Conservation (phyloP, 2,797 vertebrate genomes). For the Kryptolebias ocellatus region DNA sequence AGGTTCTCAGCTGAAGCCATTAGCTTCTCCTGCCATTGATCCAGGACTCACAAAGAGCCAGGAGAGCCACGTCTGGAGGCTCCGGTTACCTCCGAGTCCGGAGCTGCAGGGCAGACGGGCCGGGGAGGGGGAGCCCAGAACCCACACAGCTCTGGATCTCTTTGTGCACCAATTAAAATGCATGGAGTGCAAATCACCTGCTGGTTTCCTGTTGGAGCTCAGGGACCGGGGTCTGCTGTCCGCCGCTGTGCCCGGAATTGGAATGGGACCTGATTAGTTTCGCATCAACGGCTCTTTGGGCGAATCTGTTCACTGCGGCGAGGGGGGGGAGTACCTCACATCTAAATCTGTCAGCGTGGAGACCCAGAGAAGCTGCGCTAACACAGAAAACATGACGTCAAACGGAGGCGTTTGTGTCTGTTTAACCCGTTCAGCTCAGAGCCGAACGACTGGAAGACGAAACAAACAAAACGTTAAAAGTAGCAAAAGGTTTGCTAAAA, state of each 20-base stretch:
- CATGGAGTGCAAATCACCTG: constrained; percentile 62
- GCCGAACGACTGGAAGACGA: too few species aligned
- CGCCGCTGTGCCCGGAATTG: constrained; percentile 59
- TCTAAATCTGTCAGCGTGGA: too few species aligned
- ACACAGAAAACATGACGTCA: too few species aligned
- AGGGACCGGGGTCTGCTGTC: constrained; percentile 36
- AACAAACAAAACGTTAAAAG: too few species aligned
- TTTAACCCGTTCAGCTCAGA: too few species aligned
- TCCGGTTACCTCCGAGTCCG: constrained; percentile 31
- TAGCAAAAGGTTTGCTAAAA: too few species aligned
- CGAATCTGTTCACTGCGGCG: constrained; percentile 42
- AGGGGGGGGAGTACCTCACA: not conserved
- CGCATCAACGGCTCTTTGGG: constrained; percentile 44
- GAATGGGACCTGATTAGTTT: constrained; percentile 67
- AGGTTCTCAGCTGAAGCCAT: constrained; percentile 51
- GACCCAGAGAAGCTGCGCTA: too few species aligned
- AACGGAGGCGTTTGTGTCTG: too few species aligned
- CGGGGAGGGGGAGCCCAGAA: not conserved
- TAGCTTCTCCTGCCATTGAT: constrained; percentile 39
- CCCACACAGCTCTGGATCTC: constrained; percentile 17
- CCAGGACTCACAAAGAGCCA: constrained; percentile 18
- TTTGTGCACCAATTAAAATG: constrained; percentile 57
- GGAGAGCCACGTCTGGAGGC: constrained; percentile 18
- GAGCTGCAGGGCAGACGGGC: constrained; percentile 2
- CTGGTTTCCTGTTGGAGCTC: constrained; percentile 47